Percentiles rank a stretch among this genome's conserved stretches.
These are phyloP conservation scores for Gadopsis bispinosus DNA, from an alignment of 2,797 vertebrate species.

Conservation along the genomic window DNA sequence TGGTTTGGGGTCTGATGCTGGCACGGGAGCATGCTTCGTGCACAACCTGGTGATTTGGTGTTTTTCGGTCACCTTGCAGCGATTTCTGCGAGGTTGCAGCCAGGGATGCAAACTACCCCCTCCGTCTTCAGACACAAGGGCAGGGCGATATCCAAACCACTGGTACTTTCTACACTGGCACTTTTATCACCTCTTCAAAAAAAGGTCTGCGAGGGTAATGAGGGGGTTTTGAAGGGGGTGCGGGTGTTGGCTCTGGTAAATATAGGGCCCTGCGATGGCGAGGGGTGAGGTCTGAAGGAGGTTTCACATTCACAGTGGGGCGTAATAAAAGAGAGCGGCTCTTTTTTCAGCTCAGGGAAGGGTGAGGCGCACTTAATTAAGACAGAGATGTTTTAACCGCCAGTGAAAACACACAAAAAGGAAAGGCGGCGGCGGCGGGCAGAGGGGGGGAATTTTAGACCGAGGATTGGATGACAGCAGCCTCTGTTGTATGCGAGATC, in stretches of 20 bases:
- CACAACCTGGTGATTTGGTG: conserved; percentile 17
- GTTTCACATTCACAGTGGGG: conserved; percentile 66
- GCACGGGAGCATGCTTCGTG: conserved; percentile 5
- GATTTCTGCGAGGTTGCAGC: conserved; percentile 13
- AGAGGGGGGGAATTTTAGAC: conserved; percentile 38
- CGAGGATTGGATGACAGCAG: conserved; percentile 39
- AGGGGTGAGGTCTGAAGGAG: conserved; percentile 66
- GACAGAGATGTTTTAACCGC: conserved; percentile 69
- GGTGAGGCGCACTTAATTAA: conserved; percentile 77
- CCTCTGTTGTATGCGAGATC: conserved; percentile 35
- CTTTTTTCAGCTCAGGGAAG: conserved; percentile 63
- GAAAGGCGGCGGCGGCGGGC: conserved; percentile 22
- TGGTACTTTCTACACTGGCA: conserved; percentile 67
- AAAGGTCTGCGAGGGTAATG: conserved; percentile 55
- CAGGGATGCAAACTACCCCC: conserved; percentile 45
- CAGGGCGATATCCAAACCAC: conserved; percentile 65
- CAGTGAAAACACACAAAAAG: conserved; percentile 66
- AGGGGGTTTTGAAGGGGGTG: conserved; percentile 39
- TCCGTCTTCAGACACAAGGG: conserved; percentile 50
- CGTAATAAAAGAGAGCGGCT: conserved; percentile 71
- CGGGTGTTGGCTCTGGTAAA: conserved; percentile 63
- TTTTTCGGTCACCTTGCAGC: conserved; percentile 3
- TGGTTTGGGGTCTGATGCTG: conserved; percentile 7
- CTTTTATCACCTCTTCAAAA: conserved; percentile 77
- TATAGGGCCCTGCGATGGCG: conserved; percentile 62